Evolutionary conservation across 2,797 vertebrate species (phyloP).

Genomic region (Sebastes cheni): DNA sequence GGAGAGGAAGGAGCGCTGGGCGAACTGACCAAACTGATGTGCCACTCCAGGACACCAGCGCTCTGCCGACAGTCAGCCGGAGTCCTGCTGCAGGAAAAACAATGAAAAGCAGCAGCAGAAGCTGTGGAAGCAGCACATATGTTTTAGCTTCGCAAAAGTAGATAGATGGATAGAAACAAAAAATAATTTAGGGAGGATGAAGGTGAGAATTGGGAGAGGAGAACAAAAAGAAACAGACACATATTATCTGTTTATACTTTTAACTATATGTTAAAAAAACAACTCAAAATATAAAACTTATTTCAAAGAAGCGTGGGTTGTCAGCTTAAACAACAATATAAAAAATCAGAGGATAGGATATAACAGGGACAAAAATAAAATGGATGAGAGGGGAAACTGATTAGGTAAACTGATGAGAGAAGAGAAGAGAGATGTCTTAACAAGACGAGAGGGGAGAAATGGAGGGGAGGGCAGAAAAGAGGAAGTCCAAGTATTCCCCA

Average conservation of each 20-base stretch:
- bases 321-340: not conserved
- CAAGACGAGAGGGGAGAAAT: not conserved
- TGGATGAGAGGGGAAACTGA: not conserved
- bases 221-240: not conserved
- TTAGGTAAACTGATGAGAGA: not conserved
- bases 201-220: not conserved
- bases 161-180: not conserved
- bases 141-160: not conserved
- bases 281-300: not conserved
- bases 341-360: not conserved
- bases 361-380: not conserved
- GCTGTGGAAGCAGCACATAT: constrained; percentile 1
- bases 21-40: constrained; percentile 85
- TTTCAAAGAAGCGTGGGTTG: not conserved
- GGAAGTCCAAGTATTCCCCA: constrained; percentile 61
- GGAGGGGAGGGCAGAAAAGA: constrained; percentile 6
- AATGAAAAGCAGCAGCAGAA: constrained; percentile 33
- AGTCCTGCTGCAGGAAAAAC: constrained; percentile 41
- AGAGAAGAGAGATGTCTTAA: not conserved
- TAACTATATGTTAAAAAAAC: not conserved
- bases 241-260: not conserved
- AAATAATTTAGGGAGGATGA: not conserved
- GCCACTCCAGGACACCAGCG: constrained; percentile 83
- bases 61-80: constrained; percentile 47
- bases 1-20: constrained; percentile 78